Conservation (phyloP, 2,113 vertebrate genomes). For the Erpornis zantholeuca region DNA sequence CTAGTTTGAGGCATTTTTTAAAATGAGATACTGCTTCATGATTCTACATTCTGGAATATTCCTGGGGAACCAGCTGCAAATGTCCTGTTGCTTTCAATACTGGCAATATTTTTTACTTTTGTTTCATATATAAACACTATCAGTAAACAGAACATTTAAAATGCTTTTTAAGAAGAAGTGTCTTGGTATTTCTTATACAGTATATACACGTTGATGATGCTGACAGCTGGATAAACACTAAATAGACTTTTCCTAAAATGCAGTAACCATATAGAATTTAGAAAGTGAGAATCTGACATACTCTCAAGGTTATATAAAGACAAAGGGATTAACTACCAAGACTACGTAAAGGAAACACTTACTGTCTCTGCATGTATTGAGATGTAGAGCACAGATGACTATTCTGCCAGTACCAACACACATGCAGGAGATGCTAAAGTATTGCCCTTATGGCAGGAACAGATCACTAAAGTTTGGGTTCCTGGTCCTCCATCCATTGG, state of each 20-base stretch:
- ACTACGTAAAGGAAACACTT: not conserved
- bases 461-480: not conserved
- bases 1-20: not conserved
- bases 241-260: not conserved
- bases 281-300: not conserved
- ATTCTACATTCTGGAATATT: not conserved
- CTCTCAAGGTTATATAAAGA: slow-evolving; percentile 22
- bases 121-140: not conserved
- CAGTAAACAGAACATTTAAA: not conserved
- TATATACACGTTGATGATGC: not conserved
- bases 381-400: not conserved
- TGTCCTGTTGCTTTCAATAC: not conserved
- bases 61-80: not conserved
- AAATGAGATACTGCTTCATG: not conserved
- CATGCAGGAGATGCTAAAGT: not conserved
- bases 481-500: not conserved
- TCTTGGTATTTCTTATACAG: not conserved
- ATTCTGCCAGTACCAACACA: not conserved
- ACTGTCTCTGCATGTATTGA: not conserved
- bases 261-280: not conserved
- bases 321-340: not conserved
- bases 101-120: not conserved
- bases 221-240: slow-evolving; percentile 1
- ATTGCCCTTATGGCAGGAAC: not conserved
- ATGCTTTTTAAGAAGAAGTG: not conserved